These are phyloP conservation scores for Abramis brama DNA, from an alignment of 2,113 vertebrate species.

Conservation along the genomic window DNA sequence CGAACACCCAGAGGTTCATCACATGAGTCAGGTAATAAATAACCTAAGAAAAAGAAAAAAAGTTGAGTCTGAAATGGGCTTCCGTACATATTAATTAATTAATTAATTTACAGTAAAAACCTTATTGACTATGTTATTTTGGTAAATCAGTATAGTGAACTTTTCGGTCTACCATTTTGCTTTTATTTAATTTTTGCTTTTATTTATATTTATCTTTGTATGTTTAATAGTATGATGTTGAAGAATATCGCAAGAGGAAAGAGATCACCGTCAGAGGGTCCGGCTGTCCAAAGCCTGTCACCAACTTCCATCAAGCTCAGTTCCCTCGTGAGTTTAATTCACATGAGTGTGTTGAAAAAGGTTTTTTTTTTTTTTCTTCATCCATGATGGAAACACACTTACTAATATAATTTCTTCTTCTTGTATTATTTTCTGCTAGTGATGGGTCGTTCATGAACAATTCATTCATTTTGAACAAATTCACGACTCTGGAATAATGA, in stretches of 20 bases:
- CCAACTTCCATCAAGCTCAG: conserved; percentile 89
- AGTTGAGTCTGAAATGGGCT: background rate
- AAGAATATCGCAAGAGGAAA: conserved; percentile 89
- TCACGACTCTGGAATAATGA: too few species aligned
- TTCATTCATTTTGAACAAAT: too few species aligned
- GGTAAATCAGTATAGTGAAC: background rate
- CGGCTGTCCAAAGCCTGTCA: conserved; percentile 88
- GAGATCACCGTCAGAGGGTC: conserved; percentile 92
- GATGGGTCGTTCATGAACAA: too few species aligned
- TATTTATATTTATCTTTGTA: background rate
- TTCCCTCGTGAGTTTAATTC: conserved; percentile 89
- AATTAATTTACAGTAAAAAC: background rate
- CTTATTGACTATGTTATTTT: background rate
- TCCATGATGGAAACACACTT: background rate
- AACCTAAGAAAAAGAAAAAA: background rate
- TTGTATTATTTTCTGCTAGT: background rate
- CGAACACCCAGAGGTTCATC: conserved; percentile 90
- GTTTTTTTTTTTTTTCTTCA: background rate
- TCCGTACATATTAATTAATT: background rate
- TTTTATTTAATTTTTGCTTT: background rate
- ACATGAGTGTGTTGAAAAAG: background rate
- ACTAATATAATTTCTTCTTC: background rate
- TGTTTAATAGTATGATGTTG: conserved; percentile 84
- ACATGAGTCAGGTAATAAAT: conserved; percentile 79
- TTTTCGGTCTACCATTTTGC: background rate